phyloP scores from a whole-genome alignment of 2,797 vertebrate genomes.

The Tokudaia muenninki region DNA sequence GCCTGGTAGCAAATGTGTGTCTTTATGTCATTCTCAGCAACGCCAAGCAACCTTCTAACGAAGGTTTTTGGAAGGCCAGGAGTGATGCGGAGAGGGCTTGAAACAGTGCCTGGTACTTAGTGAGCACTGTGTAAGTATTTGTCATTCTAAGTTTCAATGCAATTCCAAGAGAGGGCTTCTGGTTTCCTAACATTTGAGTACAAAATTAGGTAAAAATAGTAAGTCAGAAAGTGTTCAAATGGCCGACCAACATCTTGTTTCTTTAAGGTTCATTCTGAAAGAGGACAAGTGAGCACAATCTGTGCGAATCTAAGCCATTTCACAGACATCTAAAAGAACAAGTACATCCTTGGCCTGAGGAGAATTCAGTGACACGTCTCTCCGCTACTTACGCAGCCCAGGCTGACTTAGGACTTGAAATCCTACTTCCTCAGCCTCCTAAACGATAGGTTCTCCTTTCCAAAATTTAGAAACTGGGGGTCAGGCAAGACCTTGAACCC shows the following conservation, averaged over 20 bases:
- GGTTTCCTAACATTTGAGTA: constrained; percentile 65
- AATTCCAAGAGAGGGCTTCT: constrained; percentile 65
- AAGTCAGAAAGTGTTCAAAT: constrained; percentile 19
- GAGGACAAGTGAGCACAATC: neutral
- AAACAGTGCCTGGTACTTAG: constrained; percentile 33
- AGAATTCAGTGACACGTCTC: too few species aligned
- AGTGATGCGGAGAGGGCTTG: neutral
- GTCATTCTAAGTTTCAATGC: constrained; percentile 53
- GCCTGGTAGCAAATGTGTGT: neutral
- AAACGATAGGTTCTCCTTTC: neutral
- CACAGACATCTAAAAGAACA: neutral
- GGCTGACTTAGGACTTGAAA: neutral
- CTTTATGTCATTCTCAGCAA: neutral
- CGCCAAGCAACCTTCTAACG: neutral
- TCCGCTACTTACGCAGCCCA: neutral
- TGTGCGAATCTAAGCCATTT: neutral
- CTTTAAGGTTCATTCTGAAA: constrained; percentile 51
- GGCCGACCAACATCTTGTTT: neutral
- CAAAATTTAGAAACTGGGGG: neutral
- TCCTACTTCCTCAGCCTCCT: neutral
- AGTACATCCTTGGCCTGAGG: too few species aligned
- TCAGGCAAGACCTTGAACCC: neutral
- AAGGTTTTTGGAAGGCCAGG: neutral
- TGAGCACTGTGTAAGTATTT: constrained; percentile 60
- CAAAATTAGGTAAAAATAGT: constrained; percentile 55